Evolutionary conservation across 2,113 vertebrate species (phyloP).

Genomic region (Chelonoidis abingdonii): DNA sequence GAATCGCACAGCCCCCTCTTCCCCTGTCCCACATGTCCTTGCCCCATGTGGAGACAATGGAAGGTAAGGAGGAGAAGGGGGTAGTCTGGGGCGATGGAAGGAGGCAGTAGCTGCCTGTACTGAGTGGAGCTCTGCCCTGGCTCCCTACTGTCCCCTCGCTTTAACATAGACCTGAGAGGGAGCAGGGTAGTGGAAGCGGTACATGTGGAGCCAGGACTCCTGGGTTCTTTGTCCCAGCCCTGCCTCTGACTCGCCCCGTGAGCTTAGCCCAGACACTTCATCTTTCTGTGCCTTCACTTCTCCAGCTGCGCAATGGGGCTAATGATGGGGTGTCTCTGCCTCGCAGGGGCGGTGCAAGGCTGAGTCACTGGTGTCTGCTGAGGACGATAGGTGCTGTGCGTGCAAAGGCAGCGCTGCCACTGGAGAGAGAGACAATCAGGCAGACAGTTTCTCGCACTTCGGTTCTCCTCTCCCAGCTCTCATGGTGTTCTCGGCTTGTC

Average conservation of each 20-base stretch:
- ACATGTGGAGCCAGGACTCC: rapidly evolving
- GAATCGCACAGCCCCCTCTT: neutral
- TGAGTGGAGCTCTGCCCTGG: neutral
- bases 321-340: constrained; percentile 22
- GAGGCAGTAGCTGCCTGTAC: neutral
- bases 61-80: neutral
- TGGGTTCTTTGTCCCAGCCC: rapidly evolving
- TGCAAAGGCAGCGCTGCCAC: constrained; percentile 26
- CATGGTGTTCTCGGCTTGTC: neutral
- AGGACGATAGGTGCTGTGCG: constrained; percentile 36
- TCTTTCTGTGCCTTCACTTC: constrained; percentile 57
- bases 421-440: constrained; percentile 49
- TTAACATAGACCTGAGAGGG: neutral
- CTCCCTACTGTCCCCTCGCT: neutral
- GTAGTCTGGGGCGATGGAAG: neutral
- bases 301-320: constrained; percentile 26
- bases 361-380: constrained; percentile 59
- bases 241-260: neutral
- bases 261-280: neutral
- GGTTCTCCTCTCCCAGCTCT: constrained; percentile 21
- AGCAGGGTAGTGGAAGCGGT: neutral
- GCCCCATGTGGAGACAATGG: neutral
- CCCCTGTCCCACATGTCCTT: neutral
- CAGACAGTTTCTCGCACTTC: constrained; percentile 34
- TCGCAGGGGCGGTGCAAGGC: neutral